Percentiles rank a stretch among this genome's conserved stretches.
These are phyloP conservation scores for Melopsittacus undulatus DNA, from an alignment of 2,797 vertebrate species.

Conservation along the genomic window DNA sequence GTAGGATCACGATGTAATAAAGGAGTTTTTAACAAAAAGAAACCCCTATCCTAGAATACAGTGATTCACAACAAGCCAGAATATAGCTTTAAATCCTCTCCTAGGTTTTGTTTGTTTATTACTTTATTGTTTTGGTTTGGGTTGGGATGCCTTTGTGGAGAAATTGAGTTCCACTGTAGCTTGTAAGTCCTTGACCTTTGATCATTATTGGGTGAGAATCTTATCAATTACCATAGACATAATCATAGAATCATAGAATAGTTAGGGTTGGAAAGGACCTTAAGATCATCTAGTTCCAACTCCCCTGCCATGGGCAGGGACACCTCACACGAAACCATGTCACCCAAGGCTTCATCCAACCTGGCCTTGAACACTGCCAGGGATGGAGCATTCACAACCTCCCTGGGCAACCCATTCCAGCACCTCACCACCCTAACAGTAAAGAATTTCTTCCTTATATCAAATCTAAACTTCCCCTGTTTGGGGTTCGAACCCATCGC, in stretches of 20 bases:
- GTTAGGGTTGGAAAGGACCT: no score
- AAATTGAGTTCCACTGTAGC: background rate
- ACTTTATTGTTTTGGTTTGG: background rate
- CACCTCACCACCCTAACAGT: no score
- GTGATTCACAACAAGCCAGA: background rate
- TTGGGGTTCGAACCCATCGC: no score
- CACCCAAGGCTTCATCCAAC: no score
- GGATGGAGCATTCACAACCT: no score
- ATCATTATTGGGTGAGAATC: slow-evolving; percentile 37
- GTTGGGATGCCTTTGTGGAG: background rate
- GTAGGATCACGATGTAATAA: background rate
- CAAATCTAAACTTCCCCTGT: no score
- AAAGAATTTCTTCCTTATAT: no score
- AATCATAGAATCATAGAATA: background rate
- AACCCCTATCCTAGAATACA: background rate
- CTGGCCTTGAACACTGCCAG: no score
- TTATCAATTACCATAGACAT: slow-evolving; percentile 36
- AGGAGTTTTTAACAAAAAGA: background rate
- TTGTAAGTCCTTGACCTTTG: slow-evolving; percentile 60
- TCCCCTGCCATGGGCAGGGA: no score
- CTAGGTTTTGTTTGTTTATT: background rate
- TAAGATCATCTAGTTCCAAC: no score
- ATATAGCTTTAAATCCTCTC: background rate
- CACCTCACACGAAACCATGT: no score
- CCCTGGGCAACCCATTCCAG: no score